These are phyloP conservation scores for Falco biarmicus DNA, from an alignment of 2,797 vertebrate genomes.

Conservation along the genomic window DNA sequence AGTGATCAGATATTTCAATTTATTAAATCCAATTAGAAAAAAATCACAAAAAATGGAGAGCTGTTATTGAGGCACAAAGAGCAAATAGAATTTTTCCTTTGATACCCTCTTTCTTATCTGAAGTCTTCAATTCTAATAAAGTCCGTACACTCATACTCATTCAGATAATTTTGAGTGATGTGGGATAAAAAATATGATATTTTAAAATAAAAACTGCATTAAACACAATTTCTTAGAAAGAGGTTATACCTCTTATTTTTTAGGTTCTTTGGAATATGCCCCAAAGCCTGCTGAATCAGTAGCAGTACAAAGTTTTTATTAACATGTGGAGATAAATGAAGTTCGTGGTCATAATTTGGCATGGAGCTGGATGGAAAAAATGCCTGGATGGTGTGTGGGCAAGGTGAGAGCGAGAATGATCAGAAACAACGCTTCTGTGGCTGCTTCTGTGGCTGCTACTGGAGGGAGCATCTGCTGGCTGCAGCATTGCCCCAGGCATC, in stretches of 20 bases:
- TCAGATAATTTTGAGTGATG: background rate
- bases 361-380: background rate
- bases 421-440: background rate
- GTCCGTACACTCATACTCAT: background rate
- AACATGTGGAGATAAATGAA: background rate
- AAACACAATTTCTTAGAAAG: background rate
- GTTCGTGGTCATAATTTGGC: background rate
- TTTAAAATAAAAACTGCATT: background rate
- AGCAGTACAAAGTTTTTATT: background rate
- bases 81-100: background rate
- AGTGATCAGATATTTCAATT: background rate
- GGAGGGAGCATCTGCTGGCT: background rate
- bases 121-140: background rate
- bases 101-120: background rate
- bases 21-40: background rate
- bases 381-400: background rate
- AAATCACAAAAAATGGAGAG: background rate
- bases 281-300: background rate
- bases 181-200: too few relatives aligned
- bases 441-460: background rate
- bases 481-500: rapidly evolving
- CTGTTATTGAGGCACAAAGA: background rate
- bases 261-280: background rate
- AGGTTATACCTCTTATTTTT: background rate
- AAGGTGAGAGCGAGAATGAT: background rate